Evolutionary conservation across 2,888 invertebrate genomes (phyloP).

Genomic region (Sphaerophoria taeniata): DNA sequence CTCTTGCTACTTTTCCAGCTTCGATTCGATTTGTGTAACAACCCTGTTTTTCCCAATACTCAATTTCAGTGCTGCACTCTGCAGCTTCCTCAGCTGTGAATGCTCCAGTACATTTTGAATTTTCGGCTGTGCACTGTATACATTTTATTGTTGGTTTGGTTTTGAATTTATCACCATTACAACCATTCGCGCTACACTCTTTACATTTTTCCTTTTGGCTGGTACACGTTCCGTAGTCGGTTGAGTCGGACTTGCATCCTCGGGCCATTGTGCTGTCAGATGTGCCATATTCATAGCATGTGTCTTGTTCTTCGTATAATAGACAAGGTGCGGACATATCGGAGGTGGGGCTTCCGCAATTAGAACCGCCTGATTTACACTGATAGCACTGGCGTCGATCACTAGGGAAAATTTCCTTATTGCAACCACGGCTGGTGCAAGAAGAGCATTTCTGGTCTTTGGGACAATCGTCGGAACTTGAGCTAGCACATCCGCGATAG

Average conservation of each 20-base stretch:
- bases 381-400: slow-evolving; percentile 76
- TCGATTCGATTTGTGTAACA: slow-evolving; percentile 74
- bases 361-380: slow-evolving; percentile 52
- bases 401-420: slow-evolving; percentile 75
- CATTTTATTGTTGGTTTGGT: slow-evolving; percentile 67
- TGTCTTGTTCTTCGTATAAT: slow-evolving; percentile 72
- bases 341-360: slow-evolving; percentile 65
- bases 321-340: slow-evolving; percentile 65
- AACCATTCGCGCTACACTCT: slow-evolving; percentile 69
- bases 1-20: slow-evolving; percentile 62
- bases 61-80: slow-evolving; percentile 70
- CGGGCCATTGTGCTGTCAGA: slow-evolving; percentile 72
- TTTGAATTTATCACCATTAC: slow-evolving; percentile 73
- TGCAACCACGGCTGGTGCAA: slow-evolving; percentile 73
- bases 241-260: slow-evolving; percentile 76
- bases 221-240: slow-evolving; percentile 67
- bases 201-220: slow-evolving; percentile 67
- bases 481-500: slow-evolving; percentile 75
- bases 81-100: slow-evolving; percentile 42
- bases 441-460: slow-evolving; percentile 57
- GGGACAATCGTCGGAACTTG: slow-evolving; percentile 30
- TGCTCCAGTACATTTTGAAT: slow-evolving; percentile 67
- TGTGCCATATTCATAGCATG: slow-evolving; percentile 75
- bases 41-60: slow-evolving; percentile 63
- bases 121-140: slow-evolving; percentile 70